Conservation (phyloP, 1,140 invertebrate species). For the Riptortus pedestris region DNA sequence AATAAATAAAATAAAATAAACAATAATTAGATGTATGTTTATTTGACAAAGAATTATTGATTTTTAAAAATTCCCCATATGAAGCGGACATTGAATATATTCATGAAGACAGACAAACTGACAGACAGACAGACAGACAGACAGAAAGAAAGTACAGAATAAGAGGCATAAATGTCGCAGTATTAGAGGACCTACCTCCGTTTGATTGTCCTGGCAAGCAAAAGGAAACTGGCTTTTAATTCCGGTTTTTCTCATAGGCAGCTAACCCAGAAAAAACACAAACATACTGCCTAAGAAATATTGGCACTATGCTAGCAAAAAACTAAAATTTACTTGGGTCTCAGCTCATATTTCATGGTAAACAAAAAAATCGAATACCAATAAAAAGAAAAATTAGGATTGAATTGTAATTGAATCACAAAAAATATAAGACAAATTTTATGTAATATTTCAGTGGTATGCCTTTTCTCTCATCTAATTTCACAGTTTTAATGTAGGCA, state of each 20-base stretch:
- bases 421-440: too few relatives aligned
- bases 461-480: too few relatives aligned
- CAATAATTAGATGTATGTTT: background rate
- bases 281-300: constrained; percentile 32
- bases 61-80: background rate
- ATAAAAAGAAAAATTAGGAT: constrained; percentile 10
- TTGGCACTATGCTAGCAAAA: constrained; percentile 11
- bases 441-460: too few relatives aligned
- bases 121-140: background rate
- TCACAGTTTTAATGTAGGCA: too few relatives aligned
- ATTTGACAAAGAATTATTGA: too few relatives aligned
- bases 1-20: background rate
- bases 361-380: background rate
- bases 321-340: constrained; percentile 1
- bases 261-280: constrained; percentile 40
- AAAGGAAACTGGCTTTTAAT: constrained; percentile 42
- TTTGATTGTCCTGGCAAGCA: constrained; percentile 43
- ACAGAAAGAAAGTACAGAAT: background rate
- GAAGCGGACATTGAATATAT: background rate
- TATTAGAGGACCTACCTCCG: constrained; percentile 42
- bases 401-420: too few relatives aligned
- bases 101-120: background rate
- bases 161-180: too few relatives aligned
- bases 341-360: constrained; percentile 16
- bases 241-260: constrained; percentile 36